Base-by-base conservation (phyloP, 1,140 invertebrate genomes). In the Vollenhovia emeryi region DNA sequence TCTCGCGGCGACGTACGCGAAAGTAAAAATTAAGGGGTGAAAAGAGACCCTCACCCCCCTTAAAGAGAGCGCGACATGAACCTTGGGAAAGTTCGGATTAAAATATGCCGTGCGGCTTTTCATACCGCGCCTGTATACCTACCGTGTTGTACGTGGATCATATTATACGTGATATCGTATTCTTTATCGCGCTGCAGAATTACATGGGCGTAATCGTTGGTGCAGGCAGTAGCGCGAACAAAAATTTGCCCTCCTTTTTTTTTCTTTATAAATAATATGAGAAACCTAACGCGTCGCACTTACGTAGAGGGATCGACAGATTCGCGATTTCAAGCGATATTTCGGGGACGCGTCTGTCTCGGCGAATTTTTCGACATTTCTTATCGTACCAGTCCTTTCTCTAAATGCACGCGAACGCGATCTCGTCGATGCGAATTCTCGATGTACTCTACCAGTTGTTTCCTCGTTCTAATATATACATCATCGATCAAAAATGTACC, bases 1-100 rank as follows among this genome's bases (percentile, higher is more conserved):
- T 89, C 88, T 92, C 52, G 48, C 66, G 74, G 83, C 66, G 60
- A 60, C 24, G 73, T 15, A 27, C 36, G 43, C 36, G 84, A 6
- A 91, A 91, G 84, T 87, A 90, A 91, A 91, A 92, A 91, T 91
- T 84, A 89, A 90, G 86, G 66, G 69, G 3, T 5, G 27, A 27
- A 24, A 50, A 86, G 62, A 64, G 24, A 48, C 48, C 30, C 33
- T 40, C 21, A n/a, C n/a, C 59, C 7, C 15, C n/a, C n/a, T 15
- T 13, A 2, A 5, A 64, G 24, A 68, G 68, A 13, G 60, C n/a
- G 43, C 33, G 68, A 62, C 57, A n/a, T 15, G 30, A 30, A 83
- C 36, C 43, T 24, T 30, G 30, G 9, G 36, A 43, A 71, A 87
- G 82, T 89, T 90, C 87, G 83, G 21, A 90, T 89, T 90, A 89